Base-by-base conservation (phyloP, 2,797 vertebrate species). In the Periophthalmus magnuspinnatus region DNA sequence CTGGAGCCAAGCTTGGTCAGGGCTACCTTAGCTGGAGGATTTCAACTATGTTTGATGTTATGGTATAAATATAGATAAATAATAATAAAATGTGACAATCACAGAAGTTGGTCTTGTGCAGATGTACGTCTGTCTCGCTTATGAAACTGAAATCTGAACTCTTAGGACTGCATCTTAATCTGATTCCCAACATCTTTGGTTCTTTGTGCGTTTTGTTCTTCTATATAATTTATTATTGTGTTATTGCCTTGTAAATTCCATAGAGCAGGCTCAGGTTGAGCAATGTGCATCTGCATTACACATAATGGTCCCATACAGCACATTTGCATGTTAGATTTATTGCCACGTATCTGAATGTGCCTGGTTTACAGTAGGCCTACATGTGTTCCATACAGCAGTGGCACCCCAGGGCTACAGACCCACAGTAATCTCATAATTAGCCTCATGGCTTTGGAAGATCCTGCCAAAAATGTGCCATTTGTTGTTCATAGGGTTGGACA, bases 401-500 rank as follows among this genome's bases (percentile, higher is more conserved):
- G 68, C 72, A 74, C 70, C 77, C 71, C 11, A 48, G 50, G 78
- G 81, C 80, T 74, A 75, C 72, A 66, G 72, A 84, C 72, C 76
- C 76, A 52, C 72, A 77, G 71, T 81, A 68, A 88, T 88, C 79
- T 83, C 68, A 70, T 82, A 82, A 91, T 88, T 83, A 79, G 62
- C 55, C 52, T 24, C 73, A 68, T 59, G 57, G 73, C 55, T 71
- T 76, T 60, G 41, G 57, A 55, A 59, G 69, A 76, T 62, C 19
- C 63, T 84, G 78, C 80, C 82, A 86, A 79, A 84, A 77, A 79
- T 79, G 69, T 84, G 69, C 47, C 74, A 78, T 75, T 86, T 83
- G 73, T 76, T 86, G 62, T 77, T 89, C 75, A 36, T 78, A 60
- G 70, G 74, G 65, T 85, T 64, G 57, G 67, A 83, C 76, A 81